phyloP scores from a whole-genome alignment of 2,888 invertebrate genomes.

The Tryphoninae sp. region DNA sequence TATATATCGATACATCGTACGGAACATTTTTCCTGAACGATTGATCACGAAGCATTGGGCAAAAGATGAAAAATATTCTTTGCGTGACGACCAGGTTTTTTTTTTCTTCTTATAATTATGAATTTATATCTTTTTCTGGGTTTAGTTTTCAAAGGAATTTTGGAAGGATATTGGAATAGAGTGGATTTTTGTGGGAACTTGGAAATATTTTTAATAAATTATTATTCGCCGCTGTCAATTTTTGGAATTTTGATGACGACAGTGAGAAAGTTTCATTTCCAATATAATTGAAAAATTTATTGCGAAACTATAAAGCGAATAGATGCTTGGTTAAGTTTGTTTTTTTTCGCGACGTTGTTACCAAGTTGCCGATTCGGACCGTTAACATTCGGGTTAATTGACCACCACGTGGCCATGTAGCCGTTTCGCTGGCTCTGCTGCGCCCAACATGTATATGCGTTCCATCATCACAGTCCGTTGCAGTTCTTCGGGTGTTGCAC shows the following conservation, averaged over 20 bases:
- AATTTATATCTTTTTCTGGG: too few species aligned
- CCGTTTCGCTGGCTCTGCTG: conserved; percentile 43
- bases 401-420: conserved; percentile 64
- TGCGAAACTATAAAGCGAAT: conserved; percentile 6
- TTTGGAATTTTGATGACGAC: too few species aligned
- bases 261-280: too few species aligned
- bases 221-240: background rate
- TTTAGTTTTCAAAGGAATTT: too few species aligned
- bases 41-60: background rate
- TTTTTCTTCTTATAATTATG: too few species aligned
- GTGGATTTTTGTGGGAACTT: background rate
- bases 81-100: background rate
- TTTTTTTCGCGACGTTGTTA: conserved; percentile 31
- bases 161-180: background rate
- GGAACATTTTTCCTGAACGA: background rate
- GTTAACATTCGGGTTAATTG: conserved; percentile 79
- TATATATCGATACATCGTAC: background rate
- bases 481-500: conserved; percentile 60
- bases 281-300: too few species aligned
- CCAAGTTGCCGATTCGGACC: conserved; percentile 71
- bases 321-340: background rate
- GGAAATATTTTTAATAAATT: background rate
- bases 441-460: conserved; percentile 48
- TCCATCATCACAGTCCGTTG: conserved; percentile 62
- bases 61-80: background rate